Evolutionary conservation across 1,140 invertebrate genomes (phyloP).

Genomic region (Calliopsis andreniformis): DNA sequence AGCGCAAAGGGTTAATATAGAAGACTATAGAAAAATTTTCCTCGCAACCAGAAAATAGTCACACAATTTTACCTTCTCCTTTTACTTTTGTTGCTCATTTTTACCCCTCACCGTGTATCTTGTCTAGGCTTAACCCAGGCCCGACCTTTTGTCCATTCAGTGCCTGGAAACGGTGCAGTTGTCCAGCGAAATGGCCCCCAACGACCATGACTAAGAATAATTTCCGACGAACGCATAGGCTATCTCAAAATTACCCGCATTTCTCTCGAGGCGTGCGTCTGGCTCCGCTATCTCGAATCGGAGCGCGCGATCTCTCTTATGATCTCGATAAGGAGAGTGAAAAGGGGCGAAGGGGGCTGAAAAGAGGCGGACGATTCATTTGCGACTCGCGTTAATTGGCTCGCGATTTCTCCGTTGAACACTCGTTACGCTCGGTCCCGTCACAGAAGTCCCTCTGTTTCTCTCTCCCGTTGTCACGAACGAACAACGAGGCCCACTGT

Average conservation of each 20-base stretch:
- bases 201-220: not conserved
- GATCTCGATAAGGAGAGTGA: slow-evolving; percentile 37
- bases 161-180: too few species aligned
- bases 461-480: slow-evolving; percentile 27
- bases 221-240: not conserved
- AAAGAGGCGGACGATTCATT: slow-evolving; percentile 57
- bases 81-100: too few species aligned
- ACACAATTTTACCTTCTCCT: too few species aligned
- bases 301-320: slow-evolving; percentile 14
- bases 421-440: slow-evolving; percentile 53
- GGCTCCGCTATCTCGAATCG: slow-evolving; percentile 26
- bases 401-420: slow-evolving; percentile 57
- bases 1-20: too few species aligned
- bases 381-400: slow-evolving; percentile 75
- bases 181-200: too few species aligned
- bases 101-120: too few species aligned
- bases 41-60: too few species aligned
- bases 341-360: not conserved
- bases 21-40: too few species aligned
- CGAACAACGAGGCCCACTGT: slow-evolving; percentile 44
- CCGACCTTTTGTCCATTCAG: too few species aligned
- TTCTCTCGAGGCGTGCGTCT: slow-evolving; percentile 6
- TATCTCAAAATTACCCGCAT: not conserved
- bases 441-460: slow-evolving; percentile 46
- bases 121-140: too few species aligned